Percentiles rank a stretch among this genome's conserved stretches.
phyloP scores from a whole-genome alignment of 2,113 vertebrate species.

The Tragulus kanchil region DNA sequence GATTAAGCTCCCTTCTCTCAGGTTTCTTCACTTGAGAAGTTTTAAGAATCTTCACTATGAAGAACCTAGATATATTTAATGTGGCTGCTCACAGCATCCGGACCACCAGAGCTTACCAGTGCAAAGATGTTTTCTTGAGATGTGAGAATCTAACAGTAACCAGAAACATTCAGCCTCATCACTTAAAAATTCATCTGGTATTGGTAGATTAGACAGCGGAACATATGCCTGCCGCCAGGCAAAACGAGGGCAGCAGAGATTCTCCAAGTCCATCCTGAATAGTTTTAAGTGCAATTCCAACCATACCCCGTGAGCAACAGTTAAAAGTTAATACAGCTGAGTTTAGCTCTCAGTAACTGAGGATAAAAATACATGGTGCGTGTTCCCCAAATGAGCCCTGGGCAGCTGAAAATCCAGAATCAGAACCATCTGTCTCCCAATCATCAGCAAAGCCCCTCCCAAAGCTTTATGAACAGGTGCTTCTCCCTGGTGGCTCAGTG shows the following conservation, averaged over 20 bases:
- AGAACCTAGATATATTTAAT: neutral
- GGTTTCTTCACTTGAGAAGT: constrained; percentile 57
- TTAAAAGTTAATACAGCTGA: neutral
- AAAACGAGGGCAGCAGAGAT: neutral
- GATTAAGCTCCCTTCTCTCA: constrained; percentile 61
- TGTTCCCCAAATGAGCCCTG: neutral
- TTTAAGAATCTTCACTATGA: constrained; percentile 30
- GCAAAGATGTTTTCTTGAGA: constrained; percentile 20
- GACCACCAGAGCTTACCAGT: constrained; percentile 15
- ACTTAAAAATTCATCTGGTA: neutral
- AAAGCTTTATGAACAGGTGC: neutral
- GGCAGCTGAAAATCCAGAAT: neutral
- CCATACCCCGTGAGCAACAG: neutral
- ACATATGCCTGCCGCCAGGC: neutral
- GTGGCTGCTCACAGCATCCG: neutral
- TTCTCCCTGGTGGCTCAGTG: neutral
- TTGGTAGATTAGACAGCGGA: neutral
- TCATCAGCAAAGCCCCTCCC: too few relatives aligned
- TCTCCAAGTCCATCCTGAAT: neutral
- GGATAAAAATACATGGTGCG: neutral
- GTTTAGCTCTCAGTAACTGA: neutral
- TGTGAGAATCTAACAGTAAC: constrained; percentile 8
- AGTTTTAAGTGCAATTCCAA: neutral
- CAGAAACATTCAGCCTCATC: neutral
- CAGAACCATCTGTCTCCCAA: too few relatives aligned